phyloP scores from a whole-genome alignment of 1,140 invertebrate species.

The Meloidogyne hapla region DNA sequence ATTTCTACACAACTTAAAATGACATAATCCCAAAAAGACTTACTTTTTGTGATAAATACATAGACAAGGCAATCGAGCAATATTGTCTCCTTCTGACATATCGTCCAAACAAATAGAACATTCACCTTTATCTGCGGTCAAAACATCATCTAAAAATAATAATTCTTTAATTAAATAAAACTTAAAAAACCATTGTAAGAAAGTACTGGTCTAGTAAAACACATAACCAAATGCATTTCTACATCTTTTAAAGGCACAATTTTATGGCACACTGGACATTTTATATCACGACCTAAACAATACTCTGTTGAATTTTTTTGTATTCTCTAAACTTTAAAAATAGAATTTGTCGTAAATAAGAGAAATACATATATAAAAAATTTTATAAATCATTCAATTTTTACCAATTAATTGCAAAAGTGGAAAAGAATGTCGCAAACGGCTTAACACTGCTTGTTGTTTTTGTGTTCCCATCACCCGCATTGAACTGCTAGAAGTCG shows the following conservation, averaged over 20 bases:
- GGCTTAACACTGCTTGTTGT: background rate
- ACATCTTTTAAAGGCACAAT: conserved; percentile 93
- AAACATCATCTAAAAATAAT: conserved; percentile 80
- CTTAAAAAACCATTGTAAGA: conserved; percentile 80
- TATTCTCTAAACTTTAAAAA: conserved; percentile 12
- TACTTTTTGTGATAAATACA: conserved; percentile 99
- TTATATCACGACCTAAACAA: conserved; percentile 74
- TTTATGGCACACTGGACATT: conserved; percentile 97
- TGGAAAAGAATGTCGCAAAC: background rate
- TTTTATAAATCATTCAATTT: background rate
- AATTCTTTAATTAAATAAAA: conserved; percentile 60
- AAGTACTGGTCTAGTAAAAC: conserved; percentile 93
- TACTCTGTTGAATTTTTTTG: background rate
- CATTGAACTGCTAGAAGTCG: background rate
- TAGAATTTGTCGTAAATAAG: background rate
- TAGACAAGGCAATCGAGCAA: conserved; percentile 93
- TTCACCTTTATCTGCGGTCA: conserved; percentile 91
- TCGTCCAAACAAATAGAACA: conserved; percentile 99
- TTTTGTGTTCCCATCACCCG: background rate
- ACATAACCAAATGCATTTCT: conserved; percentile 97
- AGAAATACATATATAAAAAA: background rate
- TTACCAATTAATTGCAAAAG: background rate
- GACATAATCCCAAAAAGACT: background rate
- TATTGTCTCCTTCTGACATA: conserved; percentile 85
- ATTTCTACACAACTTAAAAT: too few relatives aligned